phyloP scores from a whole-genome alignment of 2,797 vertebrate species.

The Stomatorhinus walkeri region DNA sequence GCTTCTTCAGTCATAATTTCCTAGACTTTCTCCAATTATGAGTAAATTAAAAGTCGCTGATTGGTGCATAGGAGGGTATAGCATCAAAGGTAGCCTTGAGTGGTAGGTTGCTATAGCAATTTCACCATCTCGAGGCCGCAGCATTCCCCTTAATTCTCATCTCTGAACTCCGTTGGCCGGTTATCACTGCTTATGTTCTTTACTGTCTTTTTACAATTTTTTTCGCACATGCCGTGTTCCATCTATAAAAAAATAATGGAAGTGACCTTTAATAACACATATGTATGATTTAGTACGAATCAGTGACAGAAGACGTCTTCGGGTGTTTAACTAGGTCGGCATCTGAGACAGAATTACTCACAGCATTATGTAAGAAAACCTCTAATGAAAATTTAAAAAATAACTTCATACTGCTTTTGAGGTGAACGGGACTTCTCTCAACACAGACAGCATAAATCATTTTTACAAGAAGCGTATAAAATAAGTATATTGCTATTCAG shows the following conservation, averaged over 20 bases:
- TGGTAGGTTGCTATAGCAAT: neutral
- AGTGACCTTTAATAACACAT: neutral
- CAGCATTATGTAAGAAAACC: neutral
- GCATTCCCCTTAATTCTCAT: neutral
- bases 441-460: neutral
- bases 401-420: neutral
- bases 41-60: neutral
- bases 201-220: neutral
- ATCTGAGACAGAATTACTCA: slow-evolving; percentile 1
- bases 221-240: neutral
- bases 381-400: neutral
- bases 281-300: neutral
- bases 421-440: neutral
- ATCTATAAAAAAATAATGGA: neutral
- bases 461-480: neutral
- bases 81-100: neutral
- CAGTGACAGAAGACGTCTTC: neutral
- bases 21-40: neutral
- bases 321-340: neutral
- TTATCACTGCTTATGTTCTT: neutral
- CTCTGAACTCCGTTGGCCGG: neutral
- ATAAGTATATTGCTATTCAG: neutral
- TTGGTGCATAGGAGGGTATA: neutral
- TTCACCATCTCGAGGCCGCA: neutral
- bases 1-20: neutral